Base-by-base conservation (phyloP, 92 coral and sea anemone species). In the Montipora capitata region DNA sequence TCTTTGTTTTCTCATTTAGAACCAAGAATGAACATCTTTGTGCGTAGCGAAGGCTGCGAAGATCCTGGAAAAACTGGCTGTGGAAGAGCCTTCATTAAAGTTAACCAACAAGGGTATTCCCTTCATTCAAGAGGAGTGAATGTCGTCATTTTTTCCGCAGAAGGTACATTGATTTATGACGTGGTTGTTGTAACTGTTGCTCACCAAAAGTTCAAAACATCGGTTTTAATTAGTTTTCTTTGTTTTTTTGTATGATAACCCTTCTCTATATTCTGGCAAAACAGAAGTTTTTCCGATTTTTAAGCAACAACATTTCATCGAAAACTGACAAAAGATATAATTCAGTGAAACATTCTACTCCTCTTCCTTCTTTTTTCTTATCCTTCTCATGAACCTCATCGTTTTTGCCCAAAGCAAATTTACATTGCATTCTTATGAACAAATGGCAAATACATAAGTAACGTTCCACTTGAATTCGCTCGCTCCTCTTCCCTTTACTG, bases 1-100 rank as follows among this genome's bases (percentile, higher is more conserved):
- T 27, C 35, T 27, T 27, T 27, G 35, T 48, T 48, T 27, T 3
- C 10, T 48, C 52, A 10, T 54, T 16, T 39, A 63, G 68, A 18
- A 2, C 68, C 68, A 2, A 63, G 39, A 63, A 63, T 63, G 40
- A 63, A 17, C 6, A 63, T 63, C 8, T 63, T 63, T 8, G 39
- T 63, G 2, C 68, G 68, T 6, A 63, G 85, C 38, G 85, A 80
- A n/a, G 85, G 85, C 4, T 80, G 85, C 51, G 63, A 27, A 6
- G 85, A 80, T 48, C 85, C 85, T 14, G 76, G 76, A 35, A 80
- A 3, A 52, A 69, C 66, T 38, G 52, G 15, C 5, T 80, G 85
- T 52, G 85, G 85, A 5, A 35, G 3, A 45, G 85, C 76, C 8
- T 67, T 45, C 67, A 80, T 80, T 15, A 68, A 67, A 80, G 85